Evolutionary conservation across 2,797 vertebrate genomes (phyloP).

Genomic region (Enteromius fasciolatus): DNA sequence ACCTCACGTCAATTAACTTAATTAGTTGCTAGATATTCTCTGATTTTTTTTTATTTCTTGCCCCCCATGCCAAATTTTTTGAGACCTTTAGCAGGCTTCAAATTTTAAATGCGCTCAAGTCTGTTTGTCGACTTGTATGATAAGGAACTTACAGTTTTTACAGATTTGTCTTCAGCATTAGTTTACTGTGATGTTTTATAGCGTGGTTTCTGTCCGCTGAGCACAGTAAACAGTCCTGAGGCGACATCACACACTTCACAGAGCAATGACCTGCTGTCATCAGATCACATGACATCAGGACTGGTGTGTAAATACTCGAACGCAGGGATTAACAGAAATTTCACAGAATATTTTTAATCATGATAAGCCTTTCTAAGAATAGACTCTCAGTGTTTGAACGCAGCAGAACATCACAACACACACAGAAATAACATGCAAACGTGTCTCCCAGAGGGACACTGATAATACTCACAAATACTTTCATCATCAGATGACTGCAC

Average conservation of each 20-base stretch:
- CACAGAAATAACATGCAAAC: not conserved
- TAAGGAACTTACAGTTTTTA: not conserved
- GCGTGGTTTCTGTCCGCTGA: not conserved
- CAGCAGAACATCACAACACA: constrained; percentile 19
- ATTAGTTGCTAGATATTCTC: no score
- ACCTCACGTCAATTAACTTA: no score
- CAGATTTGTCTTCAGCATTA: not conserved
- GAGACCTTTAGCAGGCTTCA: no score
- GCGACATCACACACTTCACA: constrained; percentile 20
- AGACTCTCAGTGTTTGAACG: constrained; percentile 10
- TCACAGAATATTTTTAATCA: constrained; percentile 38
- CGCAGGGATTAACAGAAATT: constrained; percentile 26
- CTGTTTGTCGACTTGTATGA: not conserved
- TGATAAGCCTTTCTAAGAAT: constrained; percentile 8
- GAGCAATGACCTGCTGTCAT: not conserved
- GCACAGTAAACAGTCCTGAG: not conserved
- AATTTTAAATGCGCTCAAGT: not conserved
- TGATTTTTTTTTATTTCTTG: no score
- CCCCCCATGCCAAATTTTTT: no score
- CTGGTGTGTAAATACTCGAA: constrained; percentile 8
- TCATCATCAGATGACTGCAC: not conserved
- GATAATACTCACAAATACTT: not conserved
- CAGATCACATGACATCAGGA: constrained; percentile 18
- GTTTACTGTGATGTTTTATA: not conserved
- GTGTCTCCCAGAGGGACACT: not conserved